Conservation (phyloP, 92 coral and sea anemone genomes). For the Montipora capitata region DNA sequence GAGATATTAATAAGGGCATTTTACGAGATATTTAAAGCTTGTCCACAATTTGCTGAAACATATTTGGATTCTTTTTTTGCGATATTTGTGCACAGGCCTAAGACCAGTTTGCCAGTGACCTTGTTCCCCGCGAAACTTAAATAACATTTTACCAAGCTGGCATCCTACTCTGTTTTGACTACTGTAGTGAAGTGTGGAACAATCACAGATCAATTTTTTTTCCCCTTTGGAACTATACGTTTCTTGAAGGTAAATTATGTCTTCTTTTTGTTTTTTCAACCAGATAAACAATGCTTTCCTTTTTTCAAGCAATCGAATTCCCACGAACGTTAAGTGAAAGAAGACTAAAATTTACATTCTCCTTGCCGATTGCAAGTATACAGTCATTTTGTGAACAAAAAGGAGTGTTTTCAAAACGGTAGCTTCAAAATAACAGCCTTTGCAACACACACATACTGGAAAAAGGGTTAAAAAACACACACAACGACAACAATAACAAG, state of each 20-base stretch:
- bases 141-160: no score
- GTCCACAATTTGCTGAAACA: no score
- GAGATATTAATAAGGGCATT: not conserved
- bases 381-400: not conserved
- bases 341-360: not conserved
- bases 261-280: conserved; percentile 9
- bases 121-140: no score
- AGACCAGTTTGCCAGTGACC: no score
- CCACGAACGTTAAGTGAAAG: conserved; percentile 15
- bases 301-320: conserved; percentile 3
- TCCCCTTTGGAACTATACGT: not conserved
- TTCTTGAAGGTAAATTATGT: conserved; percentile 24
- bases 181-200: no score
- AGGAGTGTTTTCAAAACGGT: conserved; percentile 1
- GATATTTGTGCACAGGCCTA: no score
- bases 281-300: not conserved
- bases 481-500: not conserved
- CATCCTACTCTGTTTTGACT: no score
- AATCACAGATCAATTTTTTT: no score
- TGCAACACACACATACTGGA: not conserved
- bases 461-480: not conserved
- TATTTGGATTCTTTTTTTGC: no score
- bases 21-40: no score
- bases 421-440: not conserved
- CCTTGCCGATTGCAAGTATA: conserved; percentile 7